These are phyloP conservation scores for Ormyrus pomaceus DNA, from an alignment of 2,888 invertebrate species.

Conservation along the genomic window DNA sequence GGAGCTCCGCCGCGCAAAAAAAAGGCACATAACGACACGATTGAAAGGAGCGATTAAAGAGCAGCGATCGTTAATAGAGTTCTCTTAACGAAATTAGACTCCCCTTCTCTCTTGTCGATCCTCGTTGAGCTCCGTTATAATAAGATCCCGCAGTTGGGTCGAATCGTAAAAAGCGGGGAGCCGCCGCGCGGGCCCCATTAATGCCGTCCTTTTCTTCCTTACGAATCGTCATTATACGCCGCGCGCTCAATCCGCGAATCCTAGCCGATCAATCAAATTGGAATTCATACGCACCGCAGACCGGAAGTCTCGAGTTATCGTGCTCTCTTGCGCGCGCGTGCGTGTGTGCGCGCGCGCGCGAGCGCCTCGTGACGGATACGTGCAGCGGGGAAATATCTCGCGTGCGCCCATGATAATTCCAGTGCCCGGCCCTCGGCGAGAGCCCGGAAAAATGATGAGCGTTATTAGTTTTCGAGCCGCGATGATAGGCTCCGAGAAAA, in stretches of 20 bases:
- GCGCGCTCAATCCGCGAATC: conserved; percentile 49
- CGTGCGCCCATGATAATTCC: no score
- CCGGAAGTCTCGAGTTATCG: conserved; percentile 60
- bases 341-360: background rate
- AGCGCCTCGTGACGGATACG: background rate
- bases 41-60: conserved; percentile 8
- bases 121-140: conserved; percentile 32
- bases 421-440: no score
- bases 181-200: no score
- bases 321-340: background rate
- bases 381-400: no score
- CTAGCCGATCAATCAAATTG: no score
- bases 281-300: conserved; percentile 4
- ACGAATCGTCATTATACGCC: conserved; percentile 12
- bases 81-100: conserved; percentile 43
- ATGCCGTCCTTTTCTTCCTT: conserved; percentile 4
- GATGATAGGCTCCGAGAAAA: conserved; percentile 9
- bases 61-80: conserved; percentile 26
- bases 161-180: conserved; percentile 43
- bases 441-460: conserved; percentile 19
- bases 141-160: conserved; percentile 26
- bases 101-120: background rate
- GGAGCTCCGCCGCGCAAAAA: background rate
- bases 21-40: background rate
- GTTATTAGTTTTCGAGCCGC: conserved; percentile 28